A percentile compares a stretch with the other conserved stretches of the same genome.
phyloP scores from a whole-genome alignment of 2,888 invertebrate species.

The Sminthurinus aureus region DNA sequence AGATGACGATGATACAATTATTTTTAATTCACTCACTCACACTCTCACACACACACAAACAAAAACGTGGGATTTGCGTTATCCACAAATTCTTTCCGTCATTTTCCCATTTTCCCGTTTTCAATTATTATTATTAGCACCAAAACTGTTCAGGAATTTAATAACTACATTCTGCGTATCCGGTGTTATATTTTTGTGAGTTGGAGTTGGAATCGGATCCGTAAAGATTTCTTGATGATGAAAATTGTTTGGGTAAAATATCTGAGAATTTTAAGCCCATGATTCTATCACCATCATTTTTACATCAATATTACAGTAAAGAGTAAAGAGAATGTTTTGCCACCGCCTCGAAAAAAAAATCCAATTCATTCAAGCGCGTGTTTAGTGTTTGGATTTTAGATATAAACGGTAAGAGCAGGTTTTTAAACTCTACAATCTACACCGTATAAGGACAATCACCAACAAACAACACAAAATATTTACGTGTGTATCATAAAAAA shows the following conservation, averaged over 20 bases:
- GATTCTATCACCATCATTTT: background rate
- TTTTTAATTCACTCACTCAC: background rate
- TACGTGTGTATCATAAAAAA: no score
- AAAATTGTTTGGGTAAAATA: background rate
- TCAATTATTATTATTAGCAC: no score
- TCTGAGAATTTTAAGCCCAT: background rate
- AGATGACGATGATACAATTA: background rate
- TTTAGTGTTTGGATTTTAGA: background rate
- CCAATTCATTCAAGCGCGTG: constrained; percentile 18
- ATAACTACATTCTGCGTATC: no score
- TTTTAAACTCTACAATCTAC: constrained; percentile 1
- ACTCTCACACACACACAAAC: background rate
- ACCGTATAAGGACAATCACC: constrained; percentile 18
- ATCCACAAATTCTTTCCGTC: background rate
- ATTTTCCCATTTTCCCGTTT: background rate
- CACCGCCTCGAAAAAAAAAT: constrained; percentile 12
- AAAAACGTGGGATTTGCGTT: background rate
- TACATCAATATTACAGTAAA: no score
- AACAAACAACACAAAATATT: background rate
- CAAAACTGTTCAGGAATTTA: no score
- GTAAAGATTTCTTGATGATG: no score
- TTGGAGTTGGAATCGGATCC: background rate
- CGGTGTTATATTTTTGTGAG: background rate
- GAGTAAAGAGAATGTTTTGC: background rate
- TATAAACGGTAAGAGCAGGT: constrained; percentile 11